phyloP scores from a whole-genome alignment of 2,888 invertebrate genomes.

The Azorinus chamasolen region DNA sequence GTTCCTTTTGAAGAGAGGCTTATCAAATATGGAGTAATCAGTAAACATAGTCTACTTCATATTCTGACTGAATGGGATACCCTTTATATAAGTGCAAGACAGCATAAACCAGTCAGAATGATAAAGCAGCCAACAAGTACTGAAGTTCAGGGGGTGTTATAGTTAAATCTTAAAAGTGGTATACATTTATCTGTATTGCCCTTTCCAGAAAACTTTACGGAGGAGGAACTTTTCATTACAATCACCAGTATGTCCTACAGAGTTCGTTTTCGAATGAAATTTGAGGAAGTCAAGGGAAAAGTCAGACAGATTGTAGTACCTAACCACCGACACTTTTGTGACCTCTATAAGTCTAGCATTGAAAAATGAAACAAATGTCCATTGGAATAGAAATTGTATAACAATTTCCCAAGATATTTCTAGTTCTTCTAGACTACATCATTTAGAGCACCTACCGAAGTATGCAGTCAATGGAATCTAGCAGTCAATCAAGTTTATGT shows the following conservation, averaged over 20 bases:
- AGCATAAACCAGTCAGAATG: constrained; percentile 96
- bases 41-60: constrained; percentile 92
- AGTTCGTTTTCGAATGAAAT: constrained; percentile 98
- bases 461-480: constrained; percentile 83
- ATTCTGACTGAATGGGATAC: constrained; percentile 93
- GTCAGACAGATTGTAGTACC: constrained; percentile 95
- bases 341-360: constrained; percentile 89
- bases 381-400: constrained; percentile 79
- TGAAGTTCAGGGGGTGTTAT: constrained; percentile 91
- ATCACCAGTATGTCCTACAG: constrained; percentile 96
- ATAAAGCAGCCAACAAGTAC: constrained; percentile 83
- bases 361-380: constrained; percentile 80
- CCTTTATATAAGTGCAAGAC: constrained; percentile 96
- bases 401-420: constrained; percentile 80
- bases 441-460: constrained; percentile 93
- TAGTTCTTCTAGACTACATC: constrained; percentile 88
- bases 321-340: constrained; percentile 92
- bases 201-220: constrained; percentile 94
- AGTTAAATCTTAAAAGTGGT: constrained; percentile 93
- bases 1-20: constrained; percentile 91
- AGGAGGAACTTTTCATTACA: constrained; percentile 93
- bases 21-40: constrained; percentile 97
- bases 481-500: constrained; percentile 66
- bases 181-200: constrained; percentile 94
- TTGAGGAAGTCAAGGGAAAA: constrained; percentile 99